Percentiles rank a stretch among this genome's conserved stretches.
Conservation (phyloP, 2,113 vertebrate species). For the Promerops cafer region DNA sequence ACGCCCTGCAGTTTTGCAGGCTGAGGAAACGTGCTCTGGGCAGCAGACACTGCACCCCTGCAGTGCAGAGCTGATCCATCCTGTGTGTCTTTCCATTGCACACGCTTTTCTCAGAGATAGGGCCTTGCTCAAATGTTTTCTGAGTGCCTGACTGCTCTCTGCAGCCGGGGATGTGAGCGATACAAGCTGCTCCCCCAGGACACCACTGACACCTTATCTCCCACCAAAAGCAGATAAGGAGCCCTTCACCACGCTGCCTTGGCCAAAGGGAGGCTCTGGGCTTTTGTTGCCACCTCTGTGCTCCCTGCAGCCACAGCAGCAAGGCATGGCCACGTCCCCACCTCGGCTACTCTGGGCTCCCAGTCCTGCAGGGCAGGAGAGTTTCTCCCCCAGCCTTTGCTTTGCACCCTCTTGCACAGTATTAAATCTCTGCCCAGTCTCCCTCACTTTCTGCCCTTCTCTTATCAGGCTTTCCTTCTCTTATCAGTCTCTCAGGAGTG, state of each 20-base stretch:
- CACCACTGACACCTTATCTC: background rate
- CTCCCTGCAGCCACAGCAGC: background rate
- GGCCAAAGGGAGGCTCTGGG: background rate
- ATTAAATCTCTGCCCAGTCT: background rate
- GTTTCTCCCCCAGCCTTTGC: background rate
- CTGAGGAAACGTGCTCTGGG: background rate
- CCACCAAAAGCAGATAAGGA: background rate
- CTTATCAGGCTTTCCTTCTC: background rate
- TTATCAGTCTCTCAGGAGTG: background rate
- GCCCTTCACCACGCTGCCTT: background rate
- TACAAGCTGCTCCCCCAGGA: background rate
- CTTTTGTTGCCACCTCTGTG: background rate
- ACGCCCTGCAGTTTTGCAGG: background rate
- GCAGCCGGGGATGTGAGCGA: background rate
- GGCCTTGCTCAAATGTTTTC: background rate
- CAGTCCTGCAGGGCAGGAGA: background rate
- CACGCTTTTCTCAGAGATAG: background rate
- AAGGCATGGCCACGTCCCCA: fast-evolving
- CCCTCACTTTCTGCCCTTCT: background rate
- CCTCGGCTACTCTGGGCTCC: fast-evolving
- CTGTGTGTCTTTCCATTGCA: background rate
- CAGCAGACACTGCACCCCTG: background rate
- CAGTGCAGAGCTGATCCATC: background rate
- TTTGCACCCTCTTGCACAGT: background rate
- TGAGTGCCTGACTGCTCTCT: background rate